A percentile compares a stretch with the other conserved stretches of the same genome.
Conservation (phyloP, 2,797 vertebrate genomes). For the Oreortyx pictus region DNA sequence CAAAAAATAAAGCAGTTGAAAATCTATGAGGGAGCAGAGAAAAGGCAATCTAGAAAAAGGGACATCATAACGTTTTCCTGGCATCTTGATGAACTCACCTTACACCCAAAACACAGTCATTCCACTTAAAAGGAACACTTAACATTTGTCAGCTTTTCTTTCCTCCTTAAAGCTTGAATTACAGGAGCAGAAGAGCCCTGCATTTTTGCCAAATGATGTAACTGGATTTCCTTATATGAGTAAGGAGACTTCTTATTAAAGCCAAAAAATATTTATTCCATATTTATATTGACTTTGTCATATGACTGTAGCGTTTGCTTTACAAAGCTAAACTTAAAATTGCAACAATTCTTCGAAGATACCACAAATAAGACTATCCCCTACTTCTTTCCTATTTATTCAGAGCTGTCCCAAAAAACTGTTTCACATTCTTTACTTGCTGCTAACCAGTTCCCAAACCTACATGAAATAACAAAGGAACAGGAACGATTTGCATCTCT, state of each 20-base stretch:
- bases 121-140: constrained; percentile 23
- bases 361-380: too few relatives aligned
- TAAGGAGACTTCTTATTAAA: not conserved
- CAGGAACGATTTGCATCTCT: constrained; percentile 26
- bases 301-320: not conserved
- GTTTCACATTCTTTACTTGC: not conserved
- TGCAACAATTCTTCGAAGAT: not conserved
- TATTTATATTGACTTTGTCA: not conserved
- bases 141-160: constrained; percentile 41
- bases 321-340: not conserved
- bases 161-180: not conserved
- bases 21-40: not conserved
- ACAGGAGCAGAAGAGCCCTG: constrained; percentile 17
- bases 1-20: not conserved
- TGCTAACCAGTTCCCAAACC: not conserved
- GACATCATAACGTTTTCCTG: not conserved
- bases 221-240: constrained; percentile 16
- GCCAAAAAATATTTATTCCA: not conserved
- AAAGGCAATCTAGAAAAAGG: not conserved
- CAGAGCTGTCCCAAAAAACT: not conserved
- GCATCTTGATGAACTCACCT: constrained; percentile 16
- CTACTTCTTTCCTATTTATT: not conserved
- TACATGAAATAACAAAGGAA: constrained; percentile 6
- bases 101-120: constrained; percentile 18
- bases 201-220: constrained; percentile 62